Percentiles rank a stretch among this genome's conserved stretches.
These are phyloP conservation scores for Orthosia cruda DNA, from an alignment of 2,888 invertebrate genomes.

Conservation along the genomic window DNA sequence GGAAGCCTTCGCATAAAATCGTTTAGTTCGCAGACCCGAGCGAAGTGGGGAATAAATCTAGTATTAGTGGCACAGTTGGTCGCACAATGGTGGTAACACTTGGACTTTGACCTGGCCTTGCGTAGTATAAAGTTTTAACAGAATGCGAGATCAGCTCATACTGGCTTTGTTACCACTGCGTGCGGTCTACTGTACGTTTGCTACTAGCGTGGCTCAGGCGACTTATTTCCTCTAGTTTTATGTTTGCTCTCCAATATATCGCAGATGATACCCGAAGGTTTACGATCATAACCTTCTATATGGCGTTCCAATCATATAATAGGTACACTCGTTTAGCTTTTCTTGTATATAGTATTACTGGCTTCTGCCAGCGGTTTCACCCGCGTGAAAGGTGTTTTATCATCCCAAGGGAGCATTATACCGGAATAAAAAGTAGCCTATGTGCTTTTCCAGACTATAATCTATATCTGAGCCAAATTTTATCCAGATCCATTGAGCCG, in stretches of 20 bases:
- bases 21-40: conserved; percentile 11
- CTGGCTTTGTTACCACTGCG: neutral
- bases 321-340: neutral
- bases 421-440: too few species aligned
- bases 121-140: neutral
- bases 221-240: conserved; percentile 19
- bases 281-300: conserved; percentile 9
- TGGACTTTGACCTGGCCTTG: neutral
- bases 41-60: conserved; percentile 23
- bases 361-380: too few species aligned
- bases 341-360: neutral
- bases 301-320: conserved; percentile 13
- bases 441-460: too few species aligned
- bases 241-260: conserved; percentile 16
- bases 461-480: too few species aligned
- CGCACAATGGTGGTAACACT: neutral
- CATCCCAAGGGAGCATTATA: too few species aligned
- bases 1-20: conserved; percentile 20
- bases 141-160: neutral
- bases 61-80: neutral
- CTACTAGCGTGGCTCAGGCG: neutral
- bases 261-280: conserved; percentile 9
- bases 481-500: too few species aligned
- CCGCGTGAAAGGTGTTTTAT: too few species aligned
- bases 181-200: neutral